Conservation (phyloP, 2,888 invertebrate species). For the Psylliodes chrysocephalus region DNA sequence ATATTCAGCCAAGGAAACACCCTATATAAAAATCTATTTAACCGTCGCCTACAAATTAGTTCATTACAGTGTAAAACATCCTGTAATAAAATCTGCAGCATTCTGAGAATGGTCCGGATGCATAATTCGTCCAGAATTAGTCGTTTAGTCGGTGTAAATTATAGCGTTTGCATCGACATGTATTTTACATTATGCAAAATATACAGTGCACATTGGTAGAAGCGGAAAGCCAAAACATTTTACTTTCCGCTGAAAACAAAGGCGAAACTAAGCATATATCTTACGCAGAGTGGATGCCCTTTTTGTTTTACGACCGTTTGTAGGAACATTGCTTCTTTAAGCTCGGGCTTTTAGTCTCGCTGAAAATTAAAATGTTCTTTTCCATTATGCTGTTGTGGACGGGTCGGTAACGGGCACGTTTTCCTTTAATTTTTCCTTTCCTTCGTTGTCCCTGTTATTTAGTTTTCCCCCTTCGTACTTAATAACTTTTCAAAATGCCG, state of each 20-base stretch:
- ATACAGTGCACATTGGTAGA: not conserved
- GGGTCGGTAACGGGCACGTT: constrained; percentile 4
- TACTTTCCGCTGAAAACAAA: not conserved
- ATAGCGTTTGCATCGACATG: not conserved
- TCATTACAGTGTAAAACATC: no score
- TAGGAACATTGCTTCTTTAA: constrained; percentile 8
- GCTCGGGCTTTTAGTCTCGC: constrained; percentile 4
- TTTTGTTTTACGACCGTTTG: constrained; percentile 2
- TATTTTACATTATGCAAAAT: not conserved
- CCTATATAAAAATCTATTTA: no score
- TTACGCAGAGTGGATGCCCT: not conserved
- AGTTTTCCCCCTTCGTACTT: not conserved
- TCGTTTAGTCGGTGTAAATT: no score
- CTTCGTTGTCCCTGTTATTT: constrained; percentile 5
- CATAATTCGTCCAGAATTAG: no score
- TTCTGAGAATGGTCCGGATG: no score
- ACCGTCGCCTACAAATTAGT: no score
- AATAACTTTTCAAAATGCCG: not conserved
- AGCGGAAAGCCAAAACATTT: not conserved
- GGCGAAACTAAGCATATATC: not conserved
- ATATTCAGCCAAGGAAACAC: no score
- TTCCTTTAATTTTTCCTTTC: constrained; percentile 7
- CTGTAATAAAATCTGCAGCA: no score
- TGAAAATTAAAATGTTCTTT: constrained; percentile 15
- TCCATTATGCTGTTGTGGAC: not conserved